Base-by-base conservation (phyloP, 2,888 invertebrate species). In the Plutella xylostella region DNA sequence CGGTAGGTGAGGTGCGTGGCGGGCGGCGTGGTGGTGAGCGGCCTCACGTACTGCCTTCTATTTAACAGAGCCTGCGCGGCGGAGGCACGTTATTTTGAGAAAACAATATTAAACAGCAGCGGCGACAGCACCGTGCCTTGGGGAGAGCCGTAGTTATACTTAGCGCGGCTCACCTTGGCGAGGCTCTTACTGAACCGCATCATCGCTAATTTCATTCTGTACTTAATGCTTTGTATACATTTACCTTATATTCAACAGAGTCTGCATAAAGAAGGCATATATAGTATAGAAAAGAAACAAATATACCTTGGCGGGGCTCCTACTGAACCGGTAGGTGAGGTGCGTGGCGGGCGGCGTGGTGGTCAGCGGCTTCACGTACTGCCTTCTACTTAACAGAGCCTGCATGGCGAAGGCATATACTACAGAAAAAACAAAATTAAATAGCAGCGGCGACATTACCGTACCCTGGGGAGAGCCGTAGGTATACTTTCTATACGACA, bases 281-380 rank as follows among this genome's bases (percentile, higher is more conserved):
- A n/a, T n/a, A n/a, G n/a, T n/a, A n/a, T n/a, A n/a, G n/a, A n/a
- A n/a, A n/a, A n/a, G n/a, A n/a, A n/a, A n/a, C n/a, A n/a, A n/a
- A n/a, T n/a, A n/a, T n/a, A 93, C 93, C 88, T 93, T 93, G 30
- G 93, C 92, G 11, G 95, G 95, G 72, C 94, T 95, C 54, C 92
- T 88, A 68, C 91, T 92, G 78, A 96, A 94, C 59, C 89, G 90
- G 76, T 95, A 96, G 44, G 89, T 89, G 65, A 88, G 84, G 48
- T 86, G 84, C 42, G 85, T 82, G 28, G 72, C 68, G 19, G 84
- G 85, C 43, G 80, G 62, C 67, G 85, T 63, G 63, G 82, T 57
- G 41, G 78, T 72, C 53, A 85, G 75, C 49, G 84, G 78, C 64
- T 79, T 77, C 52, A 85, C 83, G 65, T 77, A 83, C 62, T 75